A percentile compares a stretch with the other conserved stretches of the same genome.
Conservation (phyloP, 2,888 invertebrate genomes). For the Plebejus melissa region DNA sequence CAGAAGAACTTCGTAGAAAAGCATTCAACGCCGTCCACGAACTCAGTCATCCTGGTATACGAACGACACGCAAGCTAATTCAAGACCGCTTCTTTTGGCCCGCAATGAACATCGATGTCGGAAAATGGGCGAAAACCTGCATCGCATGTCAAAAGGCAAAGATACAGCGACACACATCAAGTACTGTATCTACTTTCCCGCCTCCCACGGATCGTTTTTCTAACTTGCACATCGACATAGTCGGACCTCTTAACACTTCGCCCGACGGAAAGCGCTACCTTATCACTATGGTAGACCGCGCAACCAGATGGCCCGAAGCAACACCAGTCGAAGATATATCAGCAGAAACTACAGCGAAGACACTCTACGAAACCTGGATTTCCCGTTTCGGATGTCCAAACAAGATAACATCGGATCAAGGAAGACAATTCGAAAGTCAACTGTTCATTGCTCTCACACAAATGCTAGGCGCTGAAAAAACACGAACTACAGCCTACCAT, state of each 20-base stretch:
- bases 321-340: neutral
- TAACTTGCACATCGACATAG: slow-evolving; percentile 14
- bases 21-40: neutral
- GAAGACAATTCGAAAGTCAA: neutral
- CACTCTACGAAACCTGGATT: neutral
- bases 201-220: neutral
- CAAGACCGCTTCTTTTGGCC: slow-evolving; percentile 4
- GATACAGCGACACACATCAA: neutral
- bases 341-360: slow-evolving; percentile 10
- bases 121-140: neutral
- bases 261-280: slow-evolving; percentile 6
- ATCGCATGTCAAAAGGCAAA: neutral
- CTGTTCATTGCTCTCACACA: neutral
- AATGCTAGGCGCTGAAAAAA: neutral
- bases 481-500: neutral
- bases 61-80: neutral
- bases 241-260: slow-evolving; percentile 7
- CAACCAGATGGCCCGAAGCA: slow-evolving; percentile 19
- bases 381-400: no score
- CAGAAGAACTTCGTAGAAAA: neutral
- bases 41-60: neutral
- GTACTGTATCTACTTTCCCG: slow-evolving; percentile 6
- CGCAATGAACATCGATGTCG: neutral
- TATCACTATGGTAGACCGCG: slow-evolving; percentile 8
- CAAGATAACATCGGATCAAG: no score